Percentiles rank a stretch among this genome's conserved stretches.
These are phyloP conservation scores for Ia io DNA, from an alignment of 2,113 vertebrate genomes.

Conservation along the genomic window DNA sequence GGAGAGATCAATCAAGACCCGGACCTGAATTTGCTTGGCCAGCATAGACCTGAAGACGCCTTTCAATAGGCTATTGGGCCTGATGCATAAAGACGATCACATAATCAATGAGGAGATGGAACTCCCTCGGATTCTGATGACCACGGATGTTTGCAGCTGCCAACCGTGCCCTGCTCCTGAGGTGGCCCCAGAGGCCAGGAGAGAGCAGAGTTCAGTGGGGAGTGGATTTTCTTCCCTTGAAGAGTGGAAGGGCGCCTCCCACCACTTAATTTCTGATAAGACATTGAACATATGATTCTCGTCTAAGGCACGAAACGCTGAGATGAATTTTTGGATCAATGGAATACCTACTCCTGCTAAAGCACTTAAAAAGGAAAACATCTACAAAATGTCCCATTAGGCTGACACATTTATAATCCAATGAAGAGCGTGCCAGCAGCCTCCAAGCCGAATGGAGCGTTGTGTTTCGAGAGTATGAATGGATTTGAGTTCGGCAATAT, in stretches of 20 bases:
- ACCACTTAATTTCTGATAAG: constrained; percentile 67
- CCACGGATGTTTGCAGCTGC: constrained; percentile 10
- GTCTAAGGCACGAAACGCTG: constrained; percentile 69
- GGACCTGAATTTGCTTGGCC: constrained; percentile 49
- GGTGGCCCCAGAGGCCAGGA: constrained; percentile 50
- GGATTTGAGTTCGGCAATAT: constrained; percentile 71
- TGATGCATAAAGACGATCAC: constrained; percentile 1
- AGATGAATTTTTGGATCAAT: constrained; percentile 82
- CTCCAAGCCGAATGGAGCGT: constrained; percentile 59
- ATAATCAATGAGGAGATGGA: constrained; percentile 13
- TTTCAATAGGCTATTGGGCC: constrained; percentile 30
- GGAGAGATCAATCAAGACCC: constrained; percentile 21
- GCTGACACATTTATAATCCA: constrained; percentile 83
- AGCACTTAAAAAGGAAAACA: constrained; percentile 84
- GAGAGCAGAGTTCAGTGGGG: not conserved
- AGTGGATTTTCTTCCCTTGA: constrained; percentile 4
- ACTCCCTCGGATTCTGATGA: constrained; percentile 21
- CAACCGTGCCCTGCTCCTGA: not conserved
- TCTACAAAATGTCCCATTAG: constrained; percentile 85
- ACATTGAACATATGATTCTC: constrained; percentile 69
- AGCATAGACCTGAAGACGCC: not conserved
- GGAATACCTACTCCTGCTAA: constrained; percentile 80
- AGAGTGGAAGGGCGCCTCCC: not conserved
- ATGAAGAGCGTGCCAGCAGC: constrained; percentile 76
- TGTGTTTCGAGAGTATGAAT: constrained; percentile 76